These are phyloP conservation scores for Chloroceryle aenea DNA, from an alignment of 2,113 vertebrate species.

Conservation along the genomic window DNA sequence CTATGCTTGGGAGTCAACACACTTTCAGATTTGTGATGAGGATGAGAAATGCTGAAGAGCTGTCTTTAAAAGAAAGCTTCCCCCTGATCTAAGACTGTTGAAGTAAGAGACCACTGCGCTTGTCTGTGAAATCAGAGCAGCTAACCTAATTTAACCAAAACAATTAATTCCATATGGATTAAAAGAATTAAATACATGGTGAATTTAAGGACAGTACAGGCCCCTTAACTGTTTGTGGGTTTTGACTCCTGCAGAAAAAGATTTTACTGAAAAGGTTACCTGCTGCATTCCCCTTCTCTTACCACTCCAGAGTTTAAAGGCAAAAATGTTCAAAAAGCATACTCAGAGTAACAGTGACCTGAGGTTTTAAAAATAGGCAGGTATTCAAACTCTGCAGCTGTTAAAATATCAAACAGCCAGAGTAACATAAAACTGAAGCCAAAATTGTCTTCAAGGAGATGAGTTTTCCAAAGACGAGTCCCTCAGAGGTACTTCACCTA, in stretches of 20 bases:
- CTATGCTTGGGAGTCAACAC: neutral
- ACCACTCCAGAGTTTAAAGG: neutral
- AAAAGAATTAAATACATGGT: neutral
- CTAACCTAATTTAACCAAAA: neutral
- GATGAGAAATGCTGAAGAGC: neutral
- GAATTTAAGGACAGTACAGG: neutral
- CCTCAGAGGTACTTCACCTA: neutral
- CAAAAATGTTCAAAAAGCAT: neutral
- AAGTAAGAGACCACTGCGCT: neutral
- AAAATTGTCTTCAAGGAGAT: neutral
- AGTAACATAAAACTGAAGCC: neutral
- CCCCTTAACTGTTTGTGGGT: too few relatives aligned
- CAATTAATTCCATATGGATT: neutral
- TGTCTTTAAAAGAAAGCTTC: too few relatives aligned
- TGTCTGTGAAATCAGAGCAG: neutral
- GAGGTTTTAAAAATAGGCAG: neutral
- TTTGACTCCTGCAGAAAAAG: neutral
- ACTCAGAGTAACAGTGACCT: neutral
- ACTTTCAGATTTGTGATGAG: neutral
- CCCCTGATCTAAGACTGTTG: neutral
- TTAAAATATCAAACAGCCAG: neutral
- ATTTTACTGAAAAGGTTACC: neutral
- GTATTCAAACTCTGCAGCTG: neutral
- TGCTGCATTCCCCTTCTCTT: neutral
- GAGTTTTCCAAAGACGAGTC: neutral